Percentiles rank a stretch among this genome's conserved stretches.
These are phyloP conservation scores for Nowickia ferox DNA, from an alignment of 2,888 invertebrate species.

Conservation along the genomic window DNA sequence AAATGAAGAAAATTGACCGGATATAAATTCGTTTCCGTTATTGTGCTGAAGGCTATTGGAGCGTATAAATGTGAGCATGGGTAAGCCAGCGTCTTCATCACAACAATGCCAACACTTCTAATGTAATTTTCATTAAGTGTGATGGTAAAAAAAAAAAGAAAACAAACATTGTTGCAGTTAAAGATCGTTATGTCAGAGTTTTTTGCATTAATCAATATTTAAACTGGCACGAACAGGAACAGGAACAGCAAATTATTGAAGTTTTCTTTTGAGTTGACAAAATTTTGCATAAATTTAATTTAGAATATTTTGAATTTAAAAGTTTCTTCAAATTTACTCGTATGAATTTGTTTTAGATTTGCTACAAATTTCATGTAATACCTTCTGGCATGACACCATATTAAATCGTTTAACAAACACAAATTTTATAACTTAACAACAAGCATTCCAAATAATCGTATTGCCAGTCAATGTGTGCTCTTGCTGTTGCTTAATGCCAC, in stretches of 20 bases:
- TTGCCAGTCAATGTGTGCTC: slow-evolving; percentile 11
- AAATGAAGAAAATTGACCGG: slow-evolving; percentile 68
- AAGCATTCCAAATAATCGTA: neutral
- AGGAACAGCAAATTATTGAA: neutral
- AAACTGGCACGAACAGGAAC: neutral
- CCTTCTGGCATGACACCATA: neutral
- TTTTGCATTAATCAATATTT: neutral
- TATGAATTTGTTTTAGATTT: neutral
- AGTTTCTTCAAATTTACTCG: neutral
- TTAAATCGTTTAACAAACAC: neutral
- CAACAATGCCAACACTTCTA: slow-evolving; percentile 23
- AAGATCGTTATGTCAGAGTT: slow-evolving; percentile 22
- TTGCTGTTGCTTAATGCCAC: slow-evolving; percentile 42
- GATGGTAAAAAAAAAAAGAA: neutral
- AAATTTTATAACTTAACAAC: neutral
- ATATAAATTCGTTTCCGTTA: slow-evolving; percentile 68
- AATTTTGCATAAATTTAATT: neutral
- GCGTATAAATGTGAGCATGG: neutral
- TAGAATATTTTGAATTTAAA: too few relatives aligned
- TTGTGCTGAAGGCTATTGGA: slow-evolving; percentile 17
- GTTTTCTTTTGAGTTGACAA: neutral
- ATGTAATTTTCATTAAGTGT: slow-evolving; percentile 23
- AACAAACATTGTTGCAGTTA: slow-evolving; percentile 25
- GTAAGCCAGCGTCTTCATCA: neutral
- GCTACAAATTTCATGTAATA: neutral